Evolutionary conservation across 2,113 vertebrate species (phyloP), one percentile per base, ranked within the genome.

Genomic region (Calypte anna): DNA sequence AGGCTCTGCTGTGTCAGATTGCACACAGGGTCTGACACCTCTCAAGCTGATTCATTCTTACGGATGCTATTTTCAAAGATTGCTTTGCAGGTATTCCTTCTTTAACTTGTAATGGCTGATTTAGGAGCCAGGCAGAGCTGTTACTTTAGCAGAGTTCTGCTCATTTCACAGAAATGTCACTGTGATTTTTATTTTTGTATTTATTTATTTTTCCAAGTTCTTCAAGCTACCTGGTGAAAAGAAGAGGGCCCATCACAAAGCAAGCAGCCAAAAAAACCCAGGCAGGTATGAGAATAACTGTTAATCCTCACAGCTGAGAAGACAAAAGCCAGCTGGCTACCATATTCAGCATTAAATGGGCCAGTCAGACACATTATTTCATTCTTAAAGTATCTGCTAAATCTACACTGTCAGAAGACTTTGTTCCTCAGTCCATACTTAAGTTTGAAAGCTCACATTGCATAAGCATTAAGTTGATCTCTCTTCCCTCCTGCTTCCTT

Each of bases 231-330:
- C 59, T 88, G 30, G 43, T 97, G 61, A 97, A 96, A 82, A 98
- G 96, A 93, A 98, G 94, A 0, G 93, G 97, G 1, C 97, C 93
- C 14, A 46, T 96, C 14, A 61, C 91, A 61, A 87, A 96, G 57
- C 95, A 96, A 30, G 86, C 97, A 51, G 97, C 97, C 93, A 98
- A 97, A 66, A 98, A 95, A 94, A 96, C 96, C 8, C 91, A 97
- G 5, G 81, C 97, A 76, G 98, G 99, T 99, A 98, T 57, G 95
- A 81, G 43, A 50, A 59, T 3, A 50, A 23, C 16, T 58, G 6
- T 67, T 53, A 36, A 59, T 66, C 36, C 24, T 14, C 10, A 3
- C 54, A 28, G 18, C 23, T 23, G 43, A 53, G 57, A 84, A 83
- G 5, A 30, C 38, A 79, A 78, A 92, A 74, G 28, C 8, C 75